phyloP scores from a whole-genome alignment of 1,140 invertebrate species.

The Lepeophtheirus salmonis region DNA sequence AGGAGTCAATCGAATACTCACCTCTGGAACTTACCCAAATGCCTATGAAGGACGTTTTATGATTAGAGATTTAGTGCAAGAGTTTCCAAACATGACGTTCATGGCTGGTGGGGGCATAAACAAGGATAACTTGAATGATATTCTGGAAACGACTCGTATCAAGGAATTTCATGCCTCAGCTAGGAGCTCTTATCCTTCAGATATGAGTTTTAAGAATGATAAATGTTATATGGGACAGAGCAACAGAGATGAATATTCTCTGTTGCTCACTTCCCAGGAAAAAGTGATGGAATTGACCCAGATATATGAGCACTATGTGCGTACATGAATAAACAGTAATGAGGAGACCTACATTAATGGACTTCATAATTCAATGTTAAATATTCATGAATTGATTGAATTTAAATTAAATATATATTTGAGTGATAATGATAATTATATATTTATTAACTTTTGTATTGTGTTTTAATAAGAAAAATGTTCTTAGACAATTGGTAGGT shows the following conservation, averaged over 20 bases:
- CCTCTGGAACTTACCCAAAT: background rate
- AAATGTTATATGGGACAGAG: background rate
- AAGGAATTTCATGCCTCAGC: background rate
- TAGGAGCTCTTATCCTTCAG: background rate
- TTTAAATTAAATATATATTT: no score
- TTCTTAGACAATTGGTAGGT: no score
- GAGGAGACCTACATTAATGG: no score
- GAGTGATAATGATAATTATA: no score
- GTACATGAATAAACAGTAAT: no score
- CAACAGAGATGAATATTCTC: background rate
- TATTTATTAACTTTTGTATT: no score
- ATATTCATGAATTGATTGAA: no score
- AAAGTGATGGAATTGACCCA: no score
- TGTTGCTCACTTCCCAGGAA: background rate
- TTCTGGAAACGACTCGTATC: background rate
- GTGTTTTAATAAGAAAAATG: no score
- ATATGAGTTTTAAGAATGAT: background rate
- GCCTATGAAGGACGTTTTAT: background rate
- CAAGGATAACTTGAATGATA: background rate
- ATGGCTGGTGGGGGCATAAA: background rate
- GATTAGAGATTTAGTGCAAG: background rate
- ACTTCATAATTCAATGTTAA: no score
- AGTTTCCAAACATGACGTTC: background rate
- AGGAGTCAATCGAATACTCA: background rate
- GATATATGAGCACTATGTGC: no score